A percentile compares a stretch with the other conserved stretches of the same genome.
phyloP scores from a whole-genome alignment of 2,113 vertebrate genomes.

The Trichechus manatus region DNA sequence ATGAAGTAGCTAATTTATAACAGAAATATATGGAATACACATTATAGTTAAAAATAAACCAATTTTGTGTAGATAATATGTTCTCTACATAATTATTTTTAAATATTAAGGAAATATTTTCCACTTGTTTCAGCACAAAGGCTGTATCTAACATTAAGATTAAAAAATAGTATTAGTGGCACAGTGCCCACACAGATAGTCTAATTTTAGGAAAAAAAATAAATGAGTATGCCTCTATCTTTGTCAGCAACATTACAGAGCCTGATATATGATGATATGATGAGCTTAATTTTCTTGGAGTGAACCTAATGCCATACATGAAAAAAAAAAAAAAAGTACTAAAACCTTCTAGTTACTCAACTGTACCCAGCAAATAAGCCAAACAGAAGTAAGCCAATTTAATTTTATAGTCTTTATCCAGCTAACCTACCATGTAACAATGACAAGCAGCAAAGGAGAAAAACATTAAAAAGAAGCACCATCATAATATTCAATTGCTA shows the following conservation, averaged over 20 bases:
- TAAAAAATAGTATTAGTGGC: not conserved
- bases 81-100: not conserved
- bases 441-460: constrained; percentile 26
- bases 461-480: not conserved
- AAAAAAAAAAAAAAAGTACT: not conserved
- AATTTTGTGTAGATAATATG: not conserved
- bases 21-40: not conserved
- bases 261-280: not conserved
- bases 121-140: not conserved
- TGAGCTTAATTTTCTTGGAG: not conserved
- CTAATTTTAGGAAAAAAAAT: not conserved
- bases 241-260: not conserved
- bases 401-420: constrained; percentile 60
- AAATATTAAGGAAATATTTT: constrained; percentile 1
- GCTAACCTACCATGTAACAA: constrained; percentile 37
- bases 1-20: not conserved
- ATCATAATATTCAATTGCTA: not conserved
- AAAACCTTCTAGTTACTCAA: constrained; percentile 44
- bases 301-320: not conserved
- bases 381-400: constrained; percentile 13
- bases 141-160: not conserved
- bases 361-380: constrained; percentile 34
- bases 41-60: constrained; percentile 23
- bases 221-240: not conserved
- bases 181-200: not conserved